These are phyloP conservation scores for Nymphalis c-album DNA, from an alignment of 2,888 invertebrate species.

Conservation along the genomic window DNA sequence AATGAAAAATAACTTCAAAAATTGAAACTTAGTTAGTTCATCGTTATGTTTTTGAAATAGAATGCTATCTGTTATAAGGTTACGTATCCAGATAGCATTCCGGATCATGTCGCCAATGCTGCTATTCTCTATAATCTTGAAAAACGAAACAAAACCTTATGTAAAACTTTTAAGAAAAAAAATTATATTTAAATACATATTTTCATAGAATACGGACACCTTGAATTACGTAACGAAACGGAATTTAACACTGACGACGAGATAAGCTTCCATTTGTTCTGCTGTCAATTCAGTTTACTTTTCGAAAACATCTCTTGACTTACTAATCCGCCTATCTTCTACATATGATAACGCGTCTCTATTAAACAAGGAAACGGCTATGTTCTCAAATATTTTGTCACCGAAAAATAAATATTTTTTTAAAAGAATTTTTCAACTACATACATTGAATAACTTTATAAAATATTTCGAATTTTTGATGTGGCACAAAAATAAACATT, in stretches of 20 bases:
- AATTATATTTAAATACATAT: too few species aligned
- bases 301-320: conserved; percentile 6
- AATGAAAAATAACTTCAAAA: too few species aligned
- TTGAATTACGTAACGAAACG: background rate
- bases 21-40: too few species aligned
- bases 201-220: background rate
- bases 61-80: too few species aligned
- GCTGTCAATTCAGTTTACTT: conserved; percentile 20
- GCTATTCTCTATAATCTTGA: too few species aligned
- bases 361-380: conserved; percentile 19
- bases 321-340: conserved; percentile 27
- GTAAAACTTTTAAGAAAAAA: too few species aligned
- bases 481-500: too few species aligned
- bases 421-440: conserved; percentile 12
- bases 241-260: background rate
- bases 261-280: conserved; percentile 11
- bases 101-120: too few species aligned
- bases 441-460: background rate
- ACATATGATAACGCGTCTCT: conserved; percentile 20
- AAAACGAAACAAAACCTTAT: too few species aligned
- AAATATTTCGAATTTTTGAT: background rate
- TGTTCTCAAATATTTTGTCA: conserved; percentile 19
- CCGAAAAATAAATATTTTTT: conserved; percentile 21
- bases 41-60: too few species aligned
- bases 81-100: too few species aligned